Conservation (phyloP, 2,113 vertebrate species). For the Amblyornis subalaris region DNA sequence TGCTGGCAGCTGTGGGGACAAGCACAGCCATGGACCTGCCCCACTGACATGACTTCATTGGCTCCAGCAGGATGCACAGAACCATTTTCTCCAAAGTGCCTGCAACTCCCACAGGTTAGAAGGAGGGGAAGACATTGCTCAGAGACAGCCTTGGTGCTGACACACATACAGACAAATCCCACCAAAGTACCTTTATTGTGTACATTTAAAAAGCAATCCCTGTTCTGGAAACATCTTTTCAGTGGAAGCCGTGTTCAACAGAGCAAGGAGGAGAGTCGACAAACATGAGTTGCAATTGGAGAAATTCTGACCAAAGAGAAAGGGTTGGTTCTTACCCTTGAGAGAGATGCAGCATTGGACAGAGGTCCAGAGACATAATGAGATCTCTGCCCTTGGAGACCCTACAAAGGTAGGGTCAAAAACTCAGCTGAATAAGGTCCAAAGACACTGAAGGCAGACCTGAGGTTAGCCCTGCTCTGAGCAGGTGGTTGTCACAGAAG, state of each 20-base stretch:
- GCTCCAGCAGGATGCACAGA: background rate
- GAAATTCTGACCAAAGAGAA: background rate
- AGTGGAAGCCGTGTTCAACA: background rate
- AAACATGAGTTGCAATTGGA: no score
- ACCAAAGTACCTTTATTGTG: background rate
- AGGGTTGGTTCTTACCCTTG: background rate
- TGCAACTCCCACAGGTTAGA: background rate
- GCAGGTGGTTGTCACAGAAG: background rate
- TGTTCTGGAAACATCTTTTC: background rate
- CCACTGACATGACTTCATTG: fast-evolving
- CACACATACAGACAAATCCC: background rate
- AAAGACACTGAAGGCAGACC: background rate
- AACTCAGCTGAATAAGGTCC: background rate
- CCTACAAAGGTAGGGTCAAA: background rate
- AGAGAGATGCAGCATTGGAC: background rate
- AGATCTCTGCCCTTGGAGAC: background rate
- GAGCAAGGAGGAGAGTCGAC: background rate
- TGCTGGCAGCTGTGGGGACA: background rate
- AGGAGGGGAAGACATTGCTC: background rate
- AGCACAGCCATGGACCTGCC: background rate
- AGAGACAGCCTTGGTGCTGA: background rate
- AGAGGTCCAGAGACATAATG: background rate
- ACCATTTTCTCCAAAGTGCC: background rate
- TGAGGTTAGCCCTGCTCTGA: background rate
- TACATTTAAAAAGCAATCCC: background rate